Conservation (phyloP, 2,797 vertebrate genomes). For the Brachyrhaphis roseni region DNA sequence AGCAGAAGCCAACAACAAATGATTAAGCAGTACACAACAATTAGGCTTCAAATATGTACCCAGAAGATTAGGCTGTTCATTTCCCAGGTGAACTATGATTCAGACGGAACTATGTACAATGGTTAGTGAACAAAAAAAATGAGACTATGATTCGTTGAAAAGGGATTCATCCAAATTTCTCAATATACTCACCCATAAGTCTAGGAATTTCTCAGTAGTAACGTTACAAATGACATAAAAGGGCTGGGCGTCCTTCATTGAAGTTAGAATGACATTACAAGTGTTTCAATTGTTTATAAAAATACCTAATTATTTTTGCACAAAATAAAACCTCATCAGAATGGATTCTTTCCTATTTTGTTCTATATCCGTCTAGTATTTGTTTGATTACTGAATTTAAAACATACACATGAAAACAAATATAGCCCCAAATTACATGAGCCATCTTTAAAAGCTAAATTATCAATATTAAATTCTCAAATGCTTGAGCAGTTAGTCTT, state of each 20-base stretch:
- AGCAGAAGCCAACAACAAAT: not conserved
- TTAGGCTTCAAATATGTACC: not conserved
- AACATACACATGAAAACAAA: not conserved
- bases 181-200: not conserved
- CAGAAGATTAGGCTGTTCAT: not conserved
- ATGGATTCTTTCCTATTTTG: not conserved
- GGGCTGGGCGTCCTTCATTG: not conserved
- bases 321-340: not conserved
- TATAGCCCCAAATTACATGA: not conserved
- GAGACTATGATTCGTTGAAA: not conserved
- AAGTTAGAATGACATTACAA: not conserved
- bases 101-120: not conserved
- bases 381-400: not conserved
- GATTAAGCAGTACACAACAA: not conserved
- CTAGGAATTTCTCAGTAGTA: not conserved
- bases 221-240: not conserved
- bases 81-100: not conserved
- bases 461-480: constrained; percentile 34
- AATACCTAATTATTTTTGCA: not conserved
- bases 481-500: constrained; percentile 61
- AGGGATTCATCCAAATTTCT: not conserved
- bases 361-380: not conserved
- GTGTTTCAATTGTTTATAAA: not conserved
- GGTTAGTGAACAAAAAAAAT: not conserved
- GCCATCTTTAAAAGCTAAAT: constrained; percentile 14